A percentile compares a stretch with the other conserved stretches of the same genome.
Evolutionary conservation across 1,140 invertebrate genomes (phyloP).

Genomic region (Drosophila navojoa): DNA sequence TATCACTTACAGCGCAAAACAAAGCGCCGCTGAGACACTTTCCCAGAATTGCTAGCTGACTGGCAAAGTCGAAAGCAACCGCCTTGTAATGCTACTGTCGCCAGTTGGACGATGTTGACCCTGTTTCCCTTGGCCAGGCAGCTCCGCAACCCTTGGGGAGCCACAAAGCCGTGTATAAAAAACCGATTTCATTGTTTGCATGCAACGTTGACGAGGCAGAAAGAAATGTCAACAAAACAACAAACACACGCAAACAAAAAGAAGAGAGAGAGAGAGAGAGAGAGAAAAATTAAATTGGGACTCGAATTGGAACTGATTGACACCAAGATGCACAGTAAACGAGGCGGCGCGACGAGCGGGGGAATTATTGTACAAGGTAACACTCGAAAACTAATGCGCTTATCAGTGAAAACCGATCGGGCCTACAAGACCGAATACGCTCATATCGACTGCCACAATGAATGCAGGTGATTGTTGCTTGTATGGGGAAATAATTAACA

Average conservation of each 20-base stretch:
- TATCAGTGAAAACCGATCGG: slow-evolving; percentile 74
- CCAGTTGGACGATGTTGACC: slow-evolving; percentile 38
- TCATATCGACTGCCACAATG: slow-evolving; percentile 19
- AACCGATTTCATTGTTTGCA: slow-evolving; percentile 59
- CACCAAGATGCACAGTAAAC: slow-evolving; percentile 42
- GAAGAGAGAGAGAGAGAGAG: background rate
- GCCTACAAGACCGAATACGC: slow-evolving; percentile 7
- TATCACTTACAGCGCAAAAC: slow-evolving; percentile 39
- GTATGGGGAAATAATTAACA: slow-evolving; percentile 80
- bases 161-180: slow-evolving; percentile 9
- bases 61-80: slow-evolving; percentile 54
- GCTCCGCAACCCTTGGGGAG: slow-evolving; percentile 15
- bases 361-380: slow-evolving; percentile 51
- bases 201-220: slow-evolving; percentile 69
- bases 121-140: background rate
- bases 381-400: slow-evolving; percentile 73
- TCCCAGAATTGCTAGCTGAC: slow-evolving; percentile 59
- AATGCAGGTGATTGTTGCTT: slow-evolving; percentile 77
- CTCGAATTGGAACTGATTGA: slow-evolving; percentile 64
- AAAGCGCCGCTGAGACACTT: slow-evolving; percentile 58
- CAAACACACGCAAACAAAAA: background rate
- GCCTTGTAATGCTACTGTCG: slow-evolving; percentile 74
- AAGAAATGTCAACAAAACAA: slow-evolving; percentile 67
- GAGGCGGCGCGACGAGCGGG: slow-evolving; percentile 8
- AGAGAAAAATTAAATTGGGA: slow-evolving; percentile 31